Evolutionary conservation across 2,888 invertebrate genomes (phyloP).

Genomic region (Andricus curvator): DNA sequence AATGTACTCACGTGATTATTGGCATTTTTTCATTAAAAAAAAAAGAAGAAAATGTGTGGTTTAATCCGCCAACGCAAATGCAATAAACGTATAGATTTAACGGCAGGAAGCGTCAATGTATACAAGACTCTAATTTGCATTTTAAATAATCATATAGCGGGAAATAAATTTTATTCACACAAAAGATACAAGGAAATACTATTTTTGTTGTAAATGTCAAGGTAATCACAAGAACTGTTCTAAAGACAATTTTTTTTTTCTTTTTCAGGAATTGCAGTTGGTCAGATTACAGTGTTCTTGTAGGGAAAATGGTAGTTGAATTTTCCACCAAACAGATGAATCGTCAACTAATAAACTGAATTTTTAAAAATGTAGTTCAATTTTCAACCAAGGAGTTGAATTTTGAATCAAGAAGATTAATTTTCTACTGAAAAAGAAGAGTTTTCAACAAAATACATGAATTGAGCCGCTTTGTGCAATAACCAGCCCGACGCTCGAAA

Average conservation of each 20-base stretch:
- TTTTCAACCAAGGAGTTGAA: too few species aligned
- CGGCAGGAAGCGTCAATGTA: neutral
- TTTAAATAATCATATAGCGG: neutral
- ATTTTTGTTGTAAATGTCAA: neutral
- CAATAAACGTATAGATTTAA: neutral
- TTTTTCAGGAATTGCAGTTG: neutral
- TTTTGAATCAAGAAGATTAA: too few species aligned
- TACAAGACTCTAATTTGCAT: slow-evolving; percentile 21
- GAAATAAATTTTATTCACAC: slow-evolving; percentile 1
- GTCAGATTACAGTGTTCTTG: too few species aligned
- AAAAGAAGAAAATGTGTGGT: neutral
- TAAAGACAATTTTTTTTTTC: neutral
- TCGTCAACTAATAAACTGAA: too few species aligned
- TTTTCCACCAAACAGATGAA: too few species aligned
- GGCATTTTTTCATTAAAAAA: slow-evolving; percentile 35
- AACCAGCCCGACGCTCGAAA: too few species aligned
- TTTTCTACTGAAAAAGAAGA: too few species aligned
- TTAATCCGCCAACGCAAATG: neutral
- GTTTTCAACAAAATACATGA: too few species aligned
- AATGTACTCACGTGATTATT: slow-evolving; percentile 12
- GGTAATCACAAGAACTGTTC: neutral
- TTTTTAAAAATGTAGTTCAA: too few species aligned
- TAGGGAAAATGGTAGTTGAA: too few species aligned
- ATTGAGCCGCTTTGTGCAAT: too few species aligned
- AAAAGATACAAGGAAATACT: neutral